Evolutionary conservation across 2,797 vertebrate genomes (phyloP), one percentile per base, ranked within the genome.

Genomic region (Luscinia megarhynchos): DNA sequence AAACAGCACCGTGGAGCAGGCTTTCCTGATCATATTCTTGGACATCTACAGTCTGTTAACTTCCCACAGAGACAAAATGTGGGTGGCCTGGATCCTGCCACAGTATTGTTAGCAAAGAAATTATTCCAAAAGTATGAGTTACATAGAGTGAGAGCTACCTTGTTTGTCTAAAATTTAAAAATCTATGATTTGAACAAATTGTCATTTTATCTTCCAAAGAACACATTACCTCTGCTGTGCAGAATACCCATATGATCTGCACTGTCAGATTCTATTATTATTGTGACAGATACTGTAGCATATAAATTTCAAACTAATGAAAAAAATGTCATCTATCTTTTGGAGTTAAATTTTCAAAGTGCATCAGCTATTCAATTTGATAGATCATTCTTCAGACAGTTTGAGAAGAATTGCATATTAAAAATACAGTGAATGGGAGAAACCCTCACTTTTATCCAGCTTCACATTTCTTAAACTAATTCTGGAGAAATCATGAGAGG

Each of bases 221-320:
- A 93, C 94, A 94, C 48, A 93, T 97, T 97, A 97, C 81, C 86
- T 97, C 88, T 97, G 77, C 91, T 80, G 74, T n/a, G 51, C 6
- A 50, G 95, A 97, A 97, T 97, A 94, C 92, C 93, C 83, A 84
- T 92, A 96, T 97, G 97, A 97, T 97, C 96, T 96, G 85, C 92
- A 96, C 94, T 98, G 98, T 97, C 97, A 98, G 95, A 88, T 97
- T 97, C 97, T 97, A 97, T 98, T 98, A 97, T 98, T 98, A 97
- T 97, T 97, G 94, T 97, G 97, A 97, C 98, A 98, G 95, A 97
- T 97, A 94, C 48, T 73, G 95, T 74, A 94, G 95, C 94, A 95
- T 94, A 96, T 97, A 97, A 96, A 97, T 97, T 96, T 97, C 97
- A 97, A 97, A 97, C 94, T 97, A 97, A 98, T 98, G 97, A 98